Evolutionary conservation across 2,888 invertebrate genomes (phyloP), one percentile per base, ranked within the genome.

Genomic region (Antheraea yamamai): DNA sequence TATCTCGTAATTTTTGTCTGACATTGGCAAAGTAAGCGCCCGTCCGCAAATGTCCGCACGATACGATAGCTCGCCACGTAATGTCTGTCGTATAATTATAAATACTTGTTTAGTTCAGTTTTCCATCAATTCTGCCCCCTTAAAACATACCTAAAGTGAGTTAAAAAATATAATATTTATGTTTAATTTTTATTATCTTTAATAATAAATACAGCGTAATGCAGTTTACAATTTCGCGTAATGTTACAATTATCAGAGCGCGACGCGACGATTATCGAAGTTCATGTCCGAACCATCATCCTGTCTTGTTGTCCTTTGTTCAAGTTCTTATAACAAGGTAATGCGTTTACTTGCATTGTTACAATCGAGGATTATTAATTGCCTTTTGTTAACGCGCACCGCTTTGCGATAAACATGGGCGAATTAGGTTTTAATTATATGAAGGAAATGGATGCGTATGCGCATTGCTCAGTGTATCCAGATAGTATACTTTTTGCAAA

Each of bases 381-480:
- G 84, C 84, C 91, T 92, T 92, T 91, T 92, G 92, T 92, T 91
- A 85, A 84, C 79, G 80, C 80, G 81, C 86, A 85, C 84, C 85
- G 84, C 81, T 83, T 82, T 84, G 66, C 58, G 47, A 55, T 73
- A 72, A 77, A 78, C 80, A 79, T 80, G 80, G 74, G 81, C 83
- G 88, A 91, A 91, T 92, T 92, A 91, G 91, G 90, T 91, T 93
- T 91, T 92, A 93, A 93, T 93, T 92, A 91, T 84, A 82, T 82
- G 78, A 88, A 87, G 93, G 92, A 92, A 91, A 87, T 85, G 81
- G 79, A 77, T 74, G 58, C 75, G 81, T 78, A 82, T 82, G 81
- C 83, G 81, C 80, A 86, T 84, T 84, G 86, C 83, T 81, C 82
- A 80, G 76, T 77, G 78, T 85, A 85, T 84, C 85, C 88, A 87